Conservation (phyloP, 2,888 invertebrate genomes). For the Melitaea athalia region DNA sequence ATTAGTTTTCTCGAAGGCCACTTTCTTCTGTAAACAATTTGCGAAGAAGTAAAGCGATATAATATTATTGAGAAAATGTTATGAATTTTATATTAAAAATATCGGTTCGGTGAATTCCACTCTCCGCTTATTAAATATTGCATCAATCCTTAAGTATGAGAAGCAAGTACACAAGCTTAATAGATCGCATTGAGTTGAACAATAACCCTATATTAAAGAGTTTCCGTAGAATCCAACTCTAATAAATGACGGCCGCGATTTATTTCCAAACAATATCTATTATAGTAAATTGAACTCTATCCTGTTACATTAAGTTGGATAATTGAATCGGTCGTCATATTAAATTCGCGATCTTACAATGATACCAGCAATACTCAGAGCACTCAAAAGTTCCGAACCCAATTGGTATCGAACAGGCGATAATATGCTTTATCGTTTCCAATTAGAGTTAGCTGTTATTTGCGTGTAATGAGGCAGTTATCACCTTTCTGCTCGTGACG, state of each 20-base stretch:
- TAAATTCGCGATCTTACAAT: constrained; percentile 51
- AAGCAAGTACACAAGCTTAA: constrained; percentile 47
- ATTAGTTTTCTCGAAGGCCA: not conserved
- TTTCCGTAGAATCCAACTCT: constrained; percentile 56
- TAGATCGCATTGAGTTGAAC: constrained; percentile 60
- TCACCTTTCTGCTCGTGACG: constrained; percentile 36
- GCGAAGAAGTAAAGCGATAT: not conserved
- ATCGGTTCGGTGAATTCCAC: not conserved
- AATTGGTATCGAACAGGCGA: constrained; percentile 37
- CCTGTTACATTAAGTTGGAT: constrained; percentile 44
- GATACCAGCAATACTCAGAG: constrained; percentile 51
- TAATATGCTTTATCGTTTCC: constrained; percentile 39
- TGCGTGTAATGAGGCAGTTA: constrained; percentile 38
- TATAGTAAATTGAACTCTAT: constrained; percentile 45
- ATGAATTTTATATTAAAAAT: not conserved
- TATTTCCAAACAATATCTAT: constrained; percentile 44
- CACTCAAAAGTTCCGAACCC: constrained; percentile 48
- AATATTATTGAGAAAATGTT: not conserved
- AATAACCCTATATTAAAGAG: constrained; percentile 60
- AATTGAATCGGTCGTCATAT: constrained; percentile 41
- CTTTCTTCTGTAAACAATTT: not conserved
- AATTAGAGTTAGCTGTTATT: constrained; percentile 39
- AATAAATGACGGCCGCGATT: constrained; percentile 63
- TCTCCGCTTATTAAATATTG: constrained; percentile 7
- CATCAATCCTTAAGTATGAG: constrained; percentile 26